A percentile compares a stretch with the other conserved stretches of the same genome.
Conservation (phyloP, 2,797 vertebrate species). For the Phataginus tetradactyla region DNA sequence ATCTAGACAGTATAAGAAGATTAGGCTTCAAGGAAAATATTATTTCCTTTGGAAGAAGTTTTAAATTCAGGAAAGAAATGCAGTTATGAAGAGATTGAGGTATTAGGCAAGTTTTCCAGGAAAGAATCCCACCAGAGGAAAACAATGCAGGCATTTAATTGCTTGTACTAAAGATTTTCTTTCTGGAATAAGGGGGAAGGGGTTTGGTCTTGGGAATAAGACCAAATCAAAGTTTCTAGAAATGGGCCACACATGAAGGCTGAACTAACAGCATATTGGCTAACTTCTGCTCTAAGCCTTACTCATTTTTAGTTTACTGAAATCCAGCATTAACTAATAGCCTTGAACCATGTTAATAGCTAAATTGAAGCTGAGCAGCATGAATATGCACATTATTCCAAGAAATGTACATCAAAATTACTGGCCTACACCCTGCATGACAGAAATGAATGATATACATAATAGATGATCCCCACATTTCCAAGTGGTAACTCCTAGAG, state of each 20-base stretch:
- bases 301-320: constrained; percentile 16
- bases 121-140: not conserved
- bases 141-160: not conserved
- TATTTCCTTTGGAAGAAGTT: not conserved
- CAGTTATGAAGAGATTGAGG: not conserved
- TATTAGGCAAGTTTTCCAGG: not conserved
- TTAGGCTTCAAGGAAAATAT: not conserved
- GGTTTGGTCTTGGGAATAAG: not conserved
- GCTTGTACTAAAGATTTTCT: not conserved
- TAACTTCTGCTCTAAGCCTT: not conserved
- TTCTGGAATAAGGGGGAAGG: not conserved
- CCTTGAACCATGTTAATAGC: not conserved
- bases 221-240: not conserved
- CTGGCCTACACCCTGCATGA: not conserved
- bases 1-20: not conserved
- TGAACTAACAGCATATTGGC: not conserved
- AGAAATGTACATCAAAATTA: not conserved
- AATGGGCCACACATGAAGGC: not conserved
- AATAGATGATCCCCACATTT: not conserved
- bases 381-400: not conserved
- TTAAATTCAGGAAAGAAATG: not conserved
- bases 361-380: not conserved
- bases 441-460: not conserved
- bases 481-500: not conserved
- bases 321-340: not conserved